Evolutionary conservation across 2,797 vertebrate species (phyloP), one percentile per base, ranked within the genome.

Genomic region (Pipistrellus nathusii): DNA sequence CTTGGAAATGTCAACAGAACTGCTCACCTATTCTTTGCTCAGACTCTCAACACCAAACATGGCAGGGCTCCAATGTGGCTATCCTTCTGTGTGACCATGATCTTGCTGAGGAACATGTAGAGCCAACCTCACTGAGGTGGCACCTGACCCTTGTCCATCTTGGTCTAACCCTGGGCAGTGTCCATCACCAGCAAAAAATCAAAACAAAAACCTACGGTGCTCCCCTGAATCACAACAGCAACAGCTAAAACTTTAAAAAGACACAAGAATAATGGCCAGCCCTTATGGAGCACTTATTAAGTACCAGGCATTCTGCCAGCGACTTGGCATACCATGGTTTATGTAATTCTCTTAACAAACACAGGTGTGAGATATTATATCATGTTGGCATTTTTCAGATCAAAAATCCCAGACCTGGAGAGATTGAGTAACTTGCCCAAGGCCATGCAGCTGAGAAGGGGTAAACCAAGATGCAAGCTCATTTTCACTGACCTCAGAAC

Each of bases 311-410:
- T 85, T 55, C 46, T 89, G 38, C 76, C 82, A 64, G 53, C 59
- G n/a, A 59, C 46, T 38, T 11, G 18, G 15, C 48, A 20, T 8
- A 23, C 57, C 64, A 46, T 8, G 11, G 27, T 21, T 86, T 32
- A 41, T n/a, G 41, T 68, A n/a, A 25, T 10, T 81, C 30, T 88
- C 89, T 41, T 51, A 51, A 82, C 8, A 85, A 68, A 78, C 20
- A 15, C 17, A 20, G 7, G 21, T 0, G 17, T 89, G 23, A 76
- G 14, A 46, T 44, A 23, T 41, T 57, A 18, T 30, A 20, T 80
- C 64, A 30, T 21, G 82, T 87, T 81, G 38, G 48, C 35, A 53
- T 44, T 76, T 92, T 87, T 53, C 71, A 66, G 72, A 87, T 84
- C 18, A 48, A 18, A 88, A 85, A 88, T 57, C 30, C n/a, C 53